Conservation (phyloP, 2,113 vertebrate species). For the Procapra przewalskii region DNA sequence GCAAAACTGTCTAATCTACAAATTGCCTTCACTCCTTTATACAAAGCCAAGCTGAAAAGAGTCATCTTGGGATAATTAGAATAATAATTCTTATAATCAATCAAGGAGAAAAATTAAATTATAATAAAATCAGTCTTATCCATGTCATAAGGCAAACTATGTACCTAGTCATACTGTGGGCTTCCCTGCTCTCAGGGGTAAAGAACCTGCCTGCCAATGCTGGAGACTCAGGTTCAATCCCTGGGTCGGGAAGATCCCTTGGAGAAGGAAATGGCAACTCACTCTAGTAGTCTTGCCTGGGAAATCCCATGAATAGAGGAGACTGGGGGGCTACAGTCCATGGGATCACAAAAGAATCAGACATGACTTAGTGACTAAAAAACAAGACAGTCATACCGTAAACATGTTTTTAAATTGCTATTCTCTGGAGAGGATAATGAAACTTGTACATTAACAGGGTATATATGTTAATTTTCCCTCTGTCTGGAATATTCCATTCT, state of each 20-base stretch:
- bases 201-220: neutral
- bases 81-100: neutral
- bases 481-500: neutral
- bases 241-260: neutral
- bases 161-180: neutral
- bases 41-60: neutral
- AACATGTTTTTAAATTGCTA: neutral
- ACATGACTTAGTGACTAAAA: neutral
- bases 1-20: neutral
- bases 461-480: neutral
- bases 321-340: rapidly evolving
- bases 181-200: rapidly evolving
- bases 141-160: neutral
- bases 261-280: neutral
- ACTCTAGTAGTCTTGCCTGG: neutral
- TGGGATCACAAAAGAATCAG: neutral
- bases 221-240: neutral
- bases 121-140: neutral
- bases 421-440: neutral
- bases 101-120: neutral
- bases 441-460: neutral
- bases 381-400: neutral
- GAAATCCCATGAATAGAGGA: neutral
- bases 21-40: neutral
- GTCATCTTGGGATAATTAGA: neutral